A percentile compares a stretch with the other conserved stretches of the same genome.
These are phyloP conservation scores for Ethmia dodecea DNA, from an alignment of 2,888 invertebrate species.

Conservation along the genomic window DNA sequence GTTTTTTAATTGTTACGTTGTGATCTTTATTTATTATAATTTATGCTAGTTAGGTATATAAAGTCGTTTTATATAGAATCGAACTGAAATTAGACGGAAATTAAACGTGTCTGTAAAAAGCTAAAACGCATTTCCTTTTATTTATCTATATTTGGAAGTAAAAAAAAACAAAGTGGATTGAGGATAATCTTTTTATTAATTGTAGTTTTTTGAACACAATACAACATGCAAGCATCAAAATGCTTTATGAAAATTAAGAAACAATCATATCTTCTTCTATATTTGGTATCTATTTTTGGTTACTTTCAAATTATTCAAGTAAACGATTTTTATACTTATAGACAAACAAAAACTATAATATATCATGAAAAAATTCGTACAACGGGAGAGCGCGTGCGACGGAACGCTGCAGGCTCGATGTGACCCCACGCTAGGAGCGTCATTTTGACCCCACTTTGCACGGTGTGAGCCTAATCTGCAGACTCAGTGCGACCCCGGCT, in stretches of 20 bases:
- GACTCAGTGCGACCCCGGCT: no score
- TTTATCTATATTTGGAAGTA: no score
- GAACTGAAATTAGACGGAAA: no score
- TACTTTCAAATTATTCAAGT: slow-evolving; percentile 69
- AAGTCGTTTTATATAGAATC: no score
- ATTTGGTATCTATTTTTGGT: slow-evolving; percentile 78
- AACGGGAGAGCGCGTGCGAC: slow-evolving; percentile 19
- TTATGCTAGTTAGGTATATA: no score
- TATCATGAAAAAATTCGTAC: slow-evolving; percentile 71
- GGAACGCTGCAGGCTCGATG: slow-evolving; percentile 12
- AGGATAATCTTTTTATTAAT: slow-evolving; percentile 70
- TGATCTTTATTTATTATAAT: no score
- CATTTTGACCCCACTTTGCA: no score
- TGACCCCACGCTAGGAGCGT: neutral
- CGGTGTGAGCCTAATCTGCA: no score
- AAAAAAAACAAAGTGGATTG: slow-evolving; percentile 21
- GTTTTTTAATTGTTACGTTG: no score
- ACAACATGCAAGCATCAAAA: slow-evolving; percentile 77
- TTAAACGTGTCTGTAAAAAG: no score
- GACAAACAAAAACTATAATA: slow-evolving; percentile 74
- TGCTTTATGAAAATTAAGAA: slow-evolving; percentile 74
- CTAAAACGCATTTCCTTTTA: no score
- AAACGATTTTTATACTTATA: slow-evolving; percentile 70
- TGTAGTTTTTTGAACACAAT: slow-evolving; percentile 77
- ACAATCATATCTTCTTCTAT: slow-evolving; percentile 67